These are phyloP conservation scores for Fukomys damarensis DNA, from an alignment of 2,113 vertebrate genomes.

Conservation along the genomic window DNA sequence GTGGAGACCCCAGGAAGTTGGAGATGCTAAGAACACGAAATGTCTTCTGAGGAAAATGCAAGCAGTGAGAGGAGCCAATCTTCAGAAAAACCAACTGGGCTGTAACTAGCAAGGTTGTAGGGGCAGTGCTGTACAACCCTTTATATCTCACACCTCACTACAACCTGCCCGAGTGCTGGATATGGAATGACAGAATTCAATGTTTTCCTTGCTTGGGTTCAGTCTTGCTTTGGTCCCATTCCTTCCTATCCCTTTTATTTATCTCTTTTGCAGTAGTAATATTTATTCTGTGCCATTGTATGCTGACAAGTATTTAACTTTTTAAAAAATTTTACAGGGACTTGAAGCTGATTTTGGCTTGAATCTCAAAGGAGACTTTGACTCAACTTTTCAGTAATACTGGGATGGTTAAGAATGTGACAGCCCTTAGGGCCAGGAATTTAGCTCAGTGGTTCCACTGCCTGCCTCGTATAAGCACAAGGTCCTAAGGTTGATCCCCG, in stretches of 20 bases:
- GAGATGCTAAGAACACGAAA: neutral
- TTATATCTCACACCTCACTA: neutral
- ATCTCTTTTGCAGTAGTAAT: neutral
- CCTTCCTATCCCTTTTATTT: neutral
- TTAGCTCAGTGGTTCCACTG: too few species aligned
- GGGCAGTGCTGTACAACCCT: neutral
- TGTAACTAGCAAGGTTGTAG: neutral
- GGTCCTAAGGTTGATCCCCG: too few species aligned
- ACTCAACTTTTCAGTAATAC: neutral
- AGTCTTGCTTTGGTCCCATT: neutral
- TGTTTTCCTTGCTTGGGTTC: neutral
- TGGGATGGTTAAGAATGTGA: neutral
- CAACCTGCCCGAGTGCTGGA: neutral
- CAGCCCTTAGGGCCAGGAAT: neutral
- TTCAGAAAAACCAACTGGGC: neutral
- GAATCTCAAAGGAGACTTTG: neutral
- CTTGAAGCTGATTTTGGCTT: neutral
- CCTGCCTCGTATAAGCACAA: too few species aligned
- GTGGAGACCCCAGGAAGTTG: neutral
- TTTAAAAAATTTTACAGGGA: neutral
- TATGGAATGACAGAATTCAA: neutral
- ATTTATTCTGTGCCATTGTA: neutral
- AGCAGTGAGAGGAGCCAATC: neutral
- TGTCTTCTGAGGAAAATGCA: neutral
- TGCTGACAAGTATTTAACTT: neutral